Evolutionary conservation across 1,140 invertebrate species (phyloP).

Genomic region (Cephus cinctus): DNA sequence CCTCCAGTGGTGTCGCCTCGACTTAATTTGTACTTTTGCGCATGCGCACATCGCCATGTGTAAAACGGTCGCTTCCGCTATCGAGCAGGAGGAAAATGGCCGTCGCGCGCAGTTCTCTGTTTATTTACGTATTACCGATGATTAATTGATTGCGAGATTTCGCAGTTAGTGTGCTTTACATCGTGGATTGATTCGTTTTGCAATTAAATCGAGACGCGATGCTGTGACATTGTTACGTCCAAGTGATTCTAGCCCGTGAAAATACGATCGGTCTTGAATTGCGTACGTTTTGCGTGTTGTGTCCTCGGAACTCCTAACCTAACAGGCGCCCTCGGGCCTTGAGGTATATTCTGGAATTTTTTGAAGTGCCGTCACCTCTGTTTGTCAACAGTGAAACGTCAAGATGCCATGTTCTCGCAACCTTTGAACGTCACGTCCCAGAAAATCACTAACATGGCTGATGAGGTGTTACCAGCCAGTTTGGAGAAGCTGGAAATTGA

Average conservation of each 20-base stretch:
- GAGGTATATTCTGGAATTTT: neutral
- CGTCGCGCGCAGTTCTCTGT: constrained; percentile 2
- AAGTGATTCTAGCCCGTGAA: neutral
- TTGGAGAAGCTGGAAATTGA: constrained; percentile 52
- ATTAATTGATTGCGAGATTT: neutral
- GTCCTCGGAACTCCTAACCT: neutral
- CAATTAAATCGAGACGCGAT: neutral
- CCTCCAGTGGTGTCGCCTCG: neutral
- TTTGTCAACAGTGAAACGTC: neutral
- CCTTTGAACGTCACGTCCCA: constrained; percentile 18
- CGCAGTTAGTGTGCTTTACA: too few relatives aligned
- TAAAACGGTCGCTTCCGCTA: neutral
- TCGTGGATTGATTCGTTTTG: too few relatives aligned
- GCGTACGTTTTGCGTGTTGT: neutral
- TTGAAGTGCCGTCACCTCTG: neutral
- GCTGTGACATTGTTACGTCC: neutral
- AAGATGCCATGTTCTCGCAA: constrained; percentile 29
- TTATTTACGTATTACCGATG: neutral
- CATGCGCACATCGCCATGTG: neutral
- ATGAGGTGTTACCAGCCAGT: constrained; percentile 47
- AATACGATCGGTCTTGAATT: neutral
- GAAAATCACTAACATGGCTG: constrained; percentile 37
- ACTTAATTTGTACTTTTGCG: neutral
- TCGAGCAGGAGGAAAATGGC: neutral
- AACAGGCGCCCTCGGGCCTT: neutral